Evolutionary conservation across 2,888 invertebrate genomes (phyloP), one percentile per base, ranked within the genome.

Genomic region (Isoperla grammatica): DNA sequence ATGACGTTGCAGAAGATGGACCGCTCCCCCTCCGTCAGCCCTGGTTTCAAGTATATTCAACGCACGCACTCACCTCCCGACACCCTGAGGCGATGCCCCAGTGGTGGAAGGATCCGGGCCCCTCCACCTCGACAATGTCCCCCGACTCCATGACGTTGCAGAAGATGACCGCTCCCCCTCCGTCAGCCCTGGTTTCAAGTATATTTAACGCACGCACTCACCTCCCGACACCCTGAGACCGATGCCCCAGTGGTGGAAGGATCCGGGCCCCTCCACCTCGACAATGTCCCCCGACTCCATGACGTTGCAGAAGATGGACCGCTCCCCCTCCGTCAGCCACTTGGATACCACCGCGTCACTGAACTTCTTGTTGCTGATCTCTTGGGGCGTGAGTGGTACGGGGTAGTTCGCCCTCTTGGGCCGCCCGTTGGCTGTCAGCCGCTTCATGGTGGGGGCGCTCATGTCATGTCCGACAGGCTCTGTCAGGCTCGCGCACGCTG

Each of bases 71-170:
- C 8, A 29, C 29, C 29, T 8, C 29, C 29, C 4, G 29, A 8
- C 29, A 8, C 49, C 37, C 86, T 85, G 73, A 86, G 77, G 68
- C 85, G 68, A 87, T 78, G 67, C 86, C 86, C 74, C 83, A 86
- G 78, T 82, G 78, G 68, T 79, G 78, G 8, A 6, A 29, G 70
- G 78, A 76, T 68, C 81, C 81, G 58, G 81, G 79, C 61, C 77
- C 75, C 1, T 78, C 74, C 66, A 83, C 79, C 72, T 87, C 86
- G 64, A 87, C 79, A 67, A 87, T 82, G 74, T 87, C 87, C 59
- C 87, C 87, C 43, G 84, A 80, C 73, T 86, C 85, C 69, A 86
- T 79, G 60, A 86, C 86, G 57, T 86, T 84, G 73, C 85, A 85
- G 66, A 87, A 78, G 67, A 86, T 83, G 83, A 82, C 70, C 83